These are phyloP conservation scores for Chelonus formosanus DNA, from an alignment of 2,888 invertebrate species.

Conservation along the genomic window DNA sequence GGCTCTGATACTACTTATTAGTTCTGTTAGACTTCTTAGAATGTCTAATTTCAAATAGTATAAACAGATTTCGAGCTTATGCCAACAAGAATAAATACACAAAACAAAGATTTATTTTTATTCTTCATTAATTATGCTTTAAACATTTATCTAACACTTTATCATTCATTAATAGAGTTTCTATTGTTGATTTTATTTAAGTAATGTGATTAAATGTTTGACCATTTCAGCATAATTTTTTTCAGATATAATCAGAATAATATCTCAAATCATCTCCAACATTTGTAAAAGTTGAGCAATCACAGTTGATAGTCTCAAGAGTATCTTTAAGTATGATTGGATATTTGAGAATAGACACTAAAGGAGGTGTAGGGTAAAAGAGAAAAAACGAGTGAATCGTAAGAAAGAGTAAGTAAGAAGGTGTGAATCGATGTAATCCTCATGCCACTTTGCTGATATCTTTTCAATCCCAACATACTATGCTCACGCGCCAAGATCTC, in stretches of 20 bases:
- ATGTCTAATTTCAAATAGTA: too few species aligned
- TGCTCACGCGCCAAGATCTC: slow-evolving; percentile 18
- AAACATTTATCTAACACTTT: too few species aligned
- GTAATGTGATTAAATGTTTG: too few species aligned
- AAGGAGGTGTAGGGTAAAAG: not conserved
- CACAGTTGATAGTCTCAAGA: slow-evolving; percentile 30
- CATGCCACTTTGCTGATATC: not conserved
- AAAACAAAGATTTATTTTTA: too few species aligned
- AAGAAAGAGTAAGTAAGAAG: slow-evolving; percentile 1
- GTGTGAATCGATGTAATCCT: slow-evolving; percentile 1
- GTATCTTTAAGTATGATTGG: slow-evolving; percentile 48
- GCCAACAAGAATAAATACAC: too few species aligned
- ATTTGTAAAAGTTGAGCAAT: slow-evolving; percentile 22
- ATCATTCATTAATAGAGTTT: too few species aligned
- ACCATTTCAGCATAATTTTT: too few species aligned
- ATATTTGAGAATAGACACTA: slow-evolving; percentile 30
- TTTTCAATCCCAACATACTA: not conserved
- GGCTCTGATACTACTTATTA: too few species aligned
- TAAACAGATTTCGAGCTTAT: too few species aligned
- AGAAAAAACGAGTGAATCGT: not conserved
- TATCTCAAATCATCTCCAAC: not conserved
- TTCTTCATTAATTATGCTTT: too few species aligned
- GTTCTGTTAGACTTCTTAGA: too few species aligned
- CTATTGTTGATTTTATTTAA: too few species aligned
- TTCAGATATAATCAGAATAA: not conserved